Evolutionary conservation across 2,888 invertebrate species (phyloP).

Genomic region (Amphipyra tragopoginis): DNA sequence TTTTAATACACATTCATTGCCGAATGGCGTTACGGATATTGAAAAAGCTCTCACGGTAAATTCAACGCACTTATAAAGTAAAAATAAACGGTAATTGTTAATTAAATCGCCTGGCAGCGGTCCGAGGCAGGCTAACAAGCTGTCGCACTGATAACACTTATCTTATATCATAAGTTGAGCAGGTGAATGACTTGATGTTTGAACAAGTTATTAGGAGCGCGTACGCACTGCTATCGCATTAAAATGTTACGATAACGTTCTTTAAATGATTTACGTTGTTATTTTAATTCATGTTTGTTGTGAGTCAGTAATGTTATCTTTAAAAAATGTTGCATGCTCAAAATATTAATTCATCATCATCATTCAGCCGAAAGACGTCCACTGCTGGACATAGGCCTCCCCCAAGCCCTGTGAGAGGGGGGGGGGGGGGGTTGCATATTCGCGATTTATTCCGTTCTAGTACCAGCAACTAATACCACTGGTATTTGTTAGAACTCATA

Average conservation of each 20-base stretch:
- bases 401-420: conserved; percentile 3
- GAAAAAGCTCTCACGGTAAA: conserved; percentile 31
- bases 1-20: conserved; percentile 26
- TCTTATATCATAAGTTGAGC: conserved; percentile 74
- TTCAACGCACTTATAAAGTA: conserved; percentile 12
- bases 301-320: neutral
- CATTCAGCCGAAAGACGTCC: too few species aligned
- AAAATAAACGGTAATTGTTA: conserved; percentile 51
- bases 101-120: conserved; percentile 41
- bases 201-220: conserved; percentile 70
- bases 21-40: conserved; percentile 1
- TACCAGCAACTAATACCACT: too few species aligned
- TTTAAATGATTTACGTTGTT: conserved; percentile 39
- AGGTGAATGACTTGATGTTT: conserved; percentile 81
- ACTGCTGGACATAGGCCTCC: too few species aligned
- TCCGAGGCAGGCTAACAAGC: conserved; percentile 44
- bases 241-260: conserved; percentile 64
- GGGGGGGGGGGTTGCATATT: too few species aligned
- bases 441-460: too few species aligned
- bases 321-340: neutral
- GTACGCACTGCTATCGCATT: conserved; percentile 70
- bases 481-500: too few species aligned
- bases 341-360: too few species aligned
- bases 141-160: conserved; percentile 64
- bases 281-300: conserved; percentile 19